These are phyloP conservation scores for Huso huso DNA, from an alignment of 2,797 vertebrate species.

Conservation along the genomic window DNA sequence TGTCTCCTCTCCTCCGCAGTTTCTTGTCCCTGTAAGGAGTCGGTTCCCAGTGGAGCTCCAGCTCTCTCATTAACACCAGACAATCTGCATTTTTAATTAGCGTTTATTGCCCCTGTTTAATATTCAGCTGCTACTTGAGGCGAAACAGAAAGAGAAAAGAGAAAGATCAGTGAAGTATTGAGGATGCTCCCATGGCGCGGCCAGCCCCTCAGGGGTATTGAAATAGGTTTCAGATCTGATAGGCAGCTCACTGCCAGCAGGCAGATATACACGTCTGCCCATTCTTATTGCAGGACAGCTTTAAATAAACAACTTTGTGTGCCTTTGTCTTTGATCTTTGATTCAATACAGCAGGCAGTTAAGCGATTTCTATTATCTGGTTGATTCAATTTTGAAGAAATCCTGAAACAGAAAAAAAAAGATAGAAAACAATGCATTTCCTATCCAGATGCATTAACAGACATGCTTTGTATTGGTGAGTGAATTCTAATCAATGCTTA, in stretches of 20 bases:
- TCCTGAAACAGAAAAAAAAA: no score
- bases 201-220: constrained; percentile 21
- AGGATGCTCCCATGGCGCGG: neutral
- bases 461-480: no score
- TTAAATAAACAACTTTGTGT: no score
- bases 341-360: no score
- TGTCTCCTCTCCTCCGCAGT: constrained; percentile 34
- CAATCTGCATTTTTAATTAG: constrained; percentile 83
- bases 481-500: no score
- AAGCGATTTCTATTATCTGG: neutral
- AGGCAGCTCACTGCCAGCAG: constrained; percentile 7
- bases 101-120: constrained; percentile 78
- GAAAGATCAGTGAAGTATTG: constrained; percentile 56
- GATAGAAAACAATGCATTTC: no score
- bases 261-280: constrained; percentile 11
- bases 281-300: neutral
- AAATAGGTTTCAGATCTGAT: neutral
- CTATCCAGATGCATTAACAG: no score
- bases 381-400: no score
- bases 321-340: no score
- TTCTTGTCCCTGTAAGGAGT: neutral
- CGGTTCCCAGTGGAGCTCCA: constrained; percentile 10
- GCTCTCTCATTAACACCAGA: constrained; percentile 39
- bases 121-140: constrained; percentile 74
- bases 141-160: constrained; percentile 50